Base-by-base conservation (phyloP, 2,113 vertebrate species). In the Pterocles gutturalis region DNA sequence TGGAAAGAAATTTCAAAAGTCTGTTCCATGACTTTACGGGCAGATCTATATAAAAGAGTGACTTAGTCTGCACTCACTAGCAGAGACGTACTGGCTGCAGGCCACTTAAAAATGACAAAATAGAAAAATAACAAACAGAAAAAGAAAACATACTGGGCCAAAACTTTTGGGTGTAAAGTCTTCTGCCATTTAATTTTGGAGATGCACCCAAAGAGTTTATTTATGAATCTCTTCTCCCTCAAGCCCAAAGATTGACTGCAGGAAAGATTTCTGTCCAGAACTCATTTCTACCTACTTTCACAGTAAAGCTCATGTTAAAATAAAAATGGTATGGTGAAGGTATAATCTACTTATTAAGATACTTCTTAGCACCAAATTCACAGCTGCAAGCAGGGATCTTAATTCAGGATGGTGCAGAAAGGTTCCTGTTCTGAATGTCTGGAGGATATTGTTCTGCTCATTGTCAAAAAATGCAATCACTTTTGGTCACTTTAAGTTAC, bases 11-110 rank as follows among this genome's bases (percentile, higher is more conserved):
- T 77, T 85, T 86, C 80, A 79, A 31, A 90, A 93, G 72, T 93
- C 78, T 81, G 57, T 90, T 96, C 73, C 57, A 51, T 69, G 90
- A 72, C 55, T 96, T 96, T 95, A 91, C 86, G 71, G 73, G 92
- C n/a, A 95, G 66, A 93, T 83, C 64, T 91, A 80, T 91, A 88
- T 89, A 90, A 96, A 96, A 81, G 45, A 69, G 84, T 92, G 91
- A 96, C 66, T 96, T 93, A 96, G 82, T 80, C 80, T 95, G 54
- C 36, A 66, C 78, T 95, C 84, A 92, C 94, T 95, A 93, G 94
- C 83, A 96, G 54, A 89, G 62, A 71, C 81, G 61, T 58, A 86
- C 93, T 83, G 89, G 83, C 62, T 92, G 79, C 79, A 94, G 90
- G 45, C 55, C 69, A 76, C 87, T 94, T 94, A 36, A 86, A 94